These are phyloP conservation scores for Babyrousa celebensis DNA, from an alignment of 2,797 vertebrate genomes.

Conservation along the genomic window DNA sequence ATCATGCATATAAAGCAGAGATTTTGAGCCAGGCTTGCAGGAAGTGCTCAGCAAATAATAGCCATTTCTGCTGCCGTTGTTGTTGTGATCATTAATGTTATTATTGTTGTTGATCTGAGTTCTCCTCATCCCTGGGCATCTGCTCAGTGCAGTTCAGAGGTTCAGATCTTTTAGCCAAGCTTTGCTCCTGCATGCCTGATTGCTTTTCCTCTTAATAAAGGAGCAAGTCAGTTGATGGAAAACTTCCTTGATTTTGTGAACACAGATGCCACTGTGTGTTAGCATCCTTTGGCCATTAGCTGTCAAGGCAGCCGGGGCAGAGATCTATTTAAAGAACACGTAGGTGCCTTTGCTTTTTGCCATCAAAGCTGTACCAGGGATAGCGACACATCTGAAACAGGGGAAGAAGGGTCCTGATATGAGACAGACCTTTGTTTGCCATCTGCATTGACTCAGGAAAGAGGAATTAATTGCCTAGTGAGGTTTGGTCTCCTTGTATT, in stretches of 20 bases:
- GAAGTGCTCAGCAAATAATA: background rate
- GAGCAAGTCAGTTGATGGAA: conserved; percentile 19
- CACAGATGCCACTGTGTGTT: conserved; percentile 51
- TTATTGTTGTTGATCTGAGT: background rate
- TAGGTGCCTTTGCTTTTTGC: conserved; percentile 42
- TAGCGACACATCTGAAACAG: background rate
- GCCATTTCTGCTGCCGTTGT: background rate
- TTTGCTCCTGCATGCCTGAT: background rate
- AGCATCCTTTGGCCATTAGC: conserved; percentile 69
- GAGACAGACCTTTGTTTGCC: background rate
- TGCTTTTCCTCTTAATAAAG: background rate
- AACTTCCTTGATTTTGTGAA: conserved; percentile 32
- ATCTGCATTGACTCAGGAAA: background rate
- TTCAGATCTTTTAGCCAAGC: background rate
- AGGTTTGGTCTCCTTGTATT: background rate
- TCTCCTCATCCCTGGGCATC: background rate
- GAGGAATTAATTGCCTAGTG: background rate
- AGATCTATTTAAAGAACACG: conserved; percentile 79
- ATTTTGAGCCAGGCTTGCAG: background rate
- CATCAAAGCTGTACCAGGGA: conserved; percentile 1
- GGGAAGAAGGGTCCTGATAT: background rate
- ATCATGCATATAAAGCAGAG: background rate
- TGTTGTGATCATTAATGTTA: too few relatives aligned
- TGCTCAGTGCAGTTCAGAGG: background rate
- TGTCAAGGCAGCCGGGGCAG: conserved; percentile 60